These are phyloP conservation scores for Caenorhabditis briggsae DNA, from an alignment of 1,140 invertebrate genomes.

Conservation along the genomic window DNA sequence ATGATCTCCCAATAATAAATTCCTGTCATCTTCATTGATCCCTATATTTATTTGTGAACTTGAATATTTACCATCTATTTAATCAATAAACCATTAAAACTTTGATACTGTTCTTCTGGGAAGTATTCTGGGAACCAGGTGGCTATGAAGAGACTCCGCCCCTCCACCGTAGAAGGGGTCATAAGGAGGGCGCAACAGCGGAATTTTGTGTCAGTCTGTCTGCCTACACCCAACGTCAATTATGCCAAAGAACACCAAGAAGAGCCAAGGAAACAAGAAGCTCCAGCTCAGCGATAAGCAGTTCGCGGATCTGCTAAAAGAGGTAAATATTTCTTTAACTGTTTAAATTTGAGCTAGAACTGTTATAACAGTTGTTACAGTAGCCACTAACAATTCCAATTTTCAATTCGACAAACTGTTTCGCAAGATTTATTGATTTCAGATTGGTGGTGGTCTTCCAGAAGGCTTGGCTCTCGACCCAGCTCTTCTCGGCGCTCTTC, in stretches of 20 bases:
- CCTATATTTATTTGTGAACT: neutral
- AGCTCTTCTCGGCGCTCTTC: neutral
- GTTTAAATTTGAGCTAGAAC: no score
- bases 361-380: no score
- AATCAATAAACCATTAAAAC: neutral
- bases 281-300: slow-evolving; percentile 18
- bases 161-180: neutral
- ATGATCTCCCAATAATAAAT: neutral
- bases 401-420: no score
- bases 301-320: slow-evolving; percentile 23
- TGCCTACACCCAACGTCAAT: neutral
- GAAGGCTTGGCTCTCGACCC: neutral
- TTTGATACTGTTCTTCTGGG: neutral
- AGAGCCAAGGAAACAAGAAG: slow-evolving; percentile 42
- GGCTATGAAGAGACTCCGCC: neutral
- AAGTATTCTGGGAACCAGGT: no score
- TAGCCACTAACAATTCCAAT: neutral
- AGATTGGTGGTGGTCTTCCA: slow-evolving; percentile 18
- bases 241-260: slow-evolving; percentile 52
- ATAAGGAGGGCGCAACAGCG: neutral
- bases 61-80: neutral
- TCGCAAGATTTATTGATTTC: neutral
- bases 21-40: neutral
- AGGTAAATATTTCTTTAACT: slow-evolving; percentile 4
- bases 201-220: neutral